A percentile compares a stretch with the other conserved stretches of the same genome.
These are phyloP conservation scores for Excalfactoria chinensis DNA, from an alignment of 2,113 vertebrate genomes.

Conservation along the genomic window DNA sequence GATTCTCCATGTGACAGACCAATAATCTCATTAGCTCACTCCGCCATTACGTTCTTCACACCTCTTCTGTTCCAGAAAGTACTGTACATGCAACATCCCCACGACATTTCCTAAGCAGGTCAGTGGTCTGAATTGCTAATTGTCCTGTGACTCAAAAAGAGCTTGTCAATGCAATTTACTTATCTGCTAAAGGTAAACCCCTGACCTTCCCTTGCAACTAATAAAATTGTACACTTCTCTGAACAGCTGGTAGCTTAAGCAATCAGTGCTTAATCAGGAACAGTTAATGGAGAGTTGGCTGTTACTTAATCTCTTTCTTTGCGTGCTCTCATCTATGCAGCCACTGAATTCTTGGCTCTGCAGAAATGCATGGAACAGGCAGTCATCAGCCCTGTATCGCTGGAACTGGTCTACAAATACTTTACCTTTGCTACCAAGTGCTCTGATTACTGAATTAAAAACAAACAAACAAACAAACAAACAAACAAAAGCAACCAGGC, in stretches of 20 bases:
- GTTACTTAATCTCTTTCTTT: background rate
- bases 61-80: background rate
- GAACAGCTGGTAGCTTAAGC: background rate
- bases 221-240: background rate
- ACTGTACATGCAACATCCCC: background rate
- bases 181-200: background rate
- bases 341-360: background rate
- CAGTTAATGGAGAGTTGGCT: background rate
- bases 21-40: background rate
- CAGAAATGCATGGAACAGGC: background rate
- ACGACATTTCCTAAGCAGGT: background rate
- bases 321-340: background rate
- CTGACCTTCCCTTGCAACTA: background rate
- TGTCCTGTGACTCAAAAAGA: background rate
- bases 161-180: background rate
- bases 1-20: background rate
- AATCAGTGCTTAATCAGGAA: background rate
- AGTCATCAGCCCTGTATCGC: background rate
- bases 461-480: accelerated
- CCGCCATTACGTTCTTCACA: background rate
- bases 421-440: background rate
- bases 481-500: accelerated
- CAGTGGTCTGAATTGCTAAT: background rate
- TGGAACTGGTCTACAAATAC: background rate
- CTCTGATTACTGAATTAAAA: background rate